Evolutionary conservation across 1,140 invertebrate genomes (phyloP).

Genomic region (Dolichoris vasculosae): DNA sequence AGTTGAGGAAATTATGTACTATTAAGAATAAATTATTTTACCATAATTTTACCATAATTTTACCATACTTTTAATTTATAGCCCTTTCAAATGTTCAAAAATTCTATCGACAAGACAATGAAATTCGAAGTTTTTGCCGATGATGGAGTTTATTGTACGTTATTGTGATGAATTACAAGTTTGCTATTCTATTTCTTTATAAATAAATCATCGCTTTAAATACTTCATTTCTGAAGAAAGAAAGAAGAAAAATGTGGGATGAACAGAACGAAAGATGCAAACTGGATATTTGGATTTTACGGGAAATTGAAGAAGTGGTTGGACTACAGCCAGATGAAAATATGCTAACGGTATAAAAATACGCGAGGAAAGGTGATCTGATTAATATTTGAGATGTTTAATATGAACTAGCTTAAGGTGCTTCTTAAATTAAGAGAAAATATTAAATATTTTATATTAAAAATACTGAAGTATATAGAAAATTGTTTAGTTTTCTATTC

Average conservation of each 20-base stretch:
- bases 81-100: too few species aligned
- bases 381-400: constrained; percentile 28
- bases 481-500: not conserved
- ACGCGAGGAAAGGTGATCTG: constrained; percentile 9
- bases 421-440: not conserved
- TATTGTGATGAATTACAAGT: too few species aligned
- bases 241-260: not conserved
- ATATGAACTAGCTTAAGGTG: not conserved
- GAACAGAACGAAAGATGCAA: constrained; percentile 11
- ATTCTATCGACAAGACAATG: too few species aligned
- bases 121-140: too few species aligned
- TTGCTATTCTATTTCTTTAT: too few species aligned
- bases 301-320: constrained; percentile 56
- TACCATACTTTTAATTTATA: too few species aligned
- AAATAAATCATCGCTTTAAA: not conserved
- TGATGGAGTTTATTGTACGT: too few species aligned
- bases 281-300: constrained; percentile 54
- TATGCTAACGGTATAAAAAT: constrained; percentile 44
- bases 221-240: not conserved
- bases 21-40: too few species aligned
- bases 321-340: constrained; percentile 46
- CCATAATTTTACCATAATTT: too few species aligned
- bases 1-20: too few species aligned
- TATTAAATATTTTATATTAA: not conserved
- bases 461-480: not conserved